These are phyloP conservation scores for Belonocnema kinseyi DNA, from an alignment of 1,140 invertebrate genomes.

Conservation along the genomic window DNA sequence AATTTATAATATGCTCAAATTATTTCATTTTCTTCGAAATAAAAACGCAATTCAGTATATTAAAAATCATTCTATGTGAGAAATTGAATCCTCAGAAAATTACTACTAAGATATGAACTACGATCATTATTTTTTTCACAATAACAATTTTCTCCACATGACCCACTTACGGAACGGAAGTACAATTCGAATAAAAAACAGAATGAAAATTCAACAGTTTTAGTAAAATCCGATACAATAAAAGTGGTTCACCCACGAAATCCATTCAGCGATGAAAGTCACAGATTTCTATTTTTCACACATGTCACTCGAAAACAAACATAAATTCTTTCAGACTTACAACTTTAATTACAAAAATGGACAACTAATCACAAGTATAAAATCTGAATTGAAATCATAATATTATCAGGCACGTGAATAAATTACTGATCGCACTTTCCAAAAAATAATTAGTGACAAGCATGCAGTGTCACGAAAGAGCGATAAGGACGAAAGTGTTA, in stretches of 20 bases:
- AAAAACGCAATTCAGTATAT: no score
- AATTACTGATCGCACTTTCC: neutral
- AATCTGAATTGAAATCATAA: neutral
- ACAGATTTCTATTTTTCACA: conserved; percentile 24
- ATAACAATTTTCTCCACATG: neutral
- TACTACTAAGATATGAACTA: no score
- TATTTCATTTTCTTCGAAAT: no score
- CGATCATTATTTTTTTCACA: no score
- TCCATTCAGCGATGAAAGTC: conserved; percentile 24
- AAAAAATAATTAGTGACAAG: neutral
- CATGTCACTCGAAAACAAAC: conserved; percentile 12
- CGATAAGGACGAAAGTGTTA: conserved; percentile 21
- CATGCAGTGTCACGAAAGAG: neutral
- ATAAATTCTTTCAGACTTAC: neutral
- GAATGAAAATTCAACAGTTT: conserved; percentile 6
- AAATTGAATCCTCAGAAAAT: no score
- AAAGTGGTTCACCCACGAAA: conserved; percentile 30
- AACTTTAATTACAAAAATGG: neutral
- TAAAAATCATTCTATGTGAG: no score
- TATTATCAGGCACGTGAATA: neutral
- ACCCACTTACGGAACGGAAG: neutral
- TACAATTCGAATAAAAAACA: neutral
- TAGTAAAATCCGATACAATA: conserved; percentile 6
- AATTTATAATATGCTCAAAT: no score
- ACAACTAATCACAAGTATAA: neutral